Conservation (phyloP, 2,888 invertebrate genomes). For the Vanessa cardui region DNA sequence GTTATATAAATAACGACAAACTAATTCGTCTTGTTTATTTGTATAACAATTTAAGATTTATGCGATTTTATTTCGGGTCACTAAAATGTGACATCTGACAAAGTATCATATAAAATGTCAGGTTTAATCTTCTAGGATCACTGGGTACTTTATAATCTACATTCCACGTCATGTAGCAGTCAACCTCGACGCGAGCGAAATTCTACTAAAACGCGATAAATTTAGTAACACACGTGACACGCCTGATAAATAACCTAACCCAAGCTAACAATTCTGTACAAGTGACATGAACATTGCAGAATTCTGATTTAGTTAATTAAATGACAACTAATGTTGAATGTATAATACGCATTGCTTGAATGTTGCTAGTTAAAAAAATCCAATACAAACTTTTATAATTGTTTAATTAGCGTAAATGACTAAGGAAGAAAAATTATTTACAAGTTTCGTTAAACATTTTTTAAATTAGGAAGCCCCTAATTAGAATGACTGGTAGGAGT, state of each 20-base stretch:
- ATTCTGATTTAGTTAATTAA: conserved; percentile 45
- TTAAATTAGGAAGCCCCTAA: neutral
- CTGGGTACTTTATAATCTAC: conserved; percentile 42
- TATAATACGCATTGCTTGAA: neutral
- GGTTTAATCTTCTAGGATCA: conserved; percentile 33
- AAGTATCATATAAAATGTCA: conserved; percentile 32
- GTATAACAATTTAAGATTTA: neutral
- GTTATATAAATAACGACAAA: no score
- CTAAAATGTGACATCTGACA: conserved; percentile 24
- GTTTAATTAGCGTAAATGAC: neutral
- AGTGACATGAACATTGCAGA: conserved; percentile 39
- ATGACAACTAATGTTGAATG: conserved; percentile 28
- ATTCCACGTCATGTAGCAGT: conserved; percentile 40
- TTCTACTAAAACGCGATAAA: conserved; percentile 57
- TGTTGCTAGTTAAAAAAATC: neutral
- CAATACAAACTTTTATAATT: neutral
- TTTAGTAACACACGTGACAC: conserved; percentile 62
- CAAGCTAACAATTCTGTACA: conserved; percentile 33
- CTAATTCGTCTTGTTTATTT: neutral
- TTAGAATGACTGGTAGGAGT: conserved; percentile 4
- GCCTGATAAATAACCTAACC: conserved; percentile 57
- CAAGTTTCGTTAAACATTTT: neutral
- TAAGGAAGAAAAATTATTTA: neutral
- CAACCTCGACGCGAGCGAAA: conserved; percentile 39
- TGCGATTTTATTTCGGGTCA: conserved; percentile 2